These are phyloP conservation scores for Habrosyne pyritoides DNA, from an alignment of 2,888 invertebrate genomes.

Conservation along the genomic window DNA sequence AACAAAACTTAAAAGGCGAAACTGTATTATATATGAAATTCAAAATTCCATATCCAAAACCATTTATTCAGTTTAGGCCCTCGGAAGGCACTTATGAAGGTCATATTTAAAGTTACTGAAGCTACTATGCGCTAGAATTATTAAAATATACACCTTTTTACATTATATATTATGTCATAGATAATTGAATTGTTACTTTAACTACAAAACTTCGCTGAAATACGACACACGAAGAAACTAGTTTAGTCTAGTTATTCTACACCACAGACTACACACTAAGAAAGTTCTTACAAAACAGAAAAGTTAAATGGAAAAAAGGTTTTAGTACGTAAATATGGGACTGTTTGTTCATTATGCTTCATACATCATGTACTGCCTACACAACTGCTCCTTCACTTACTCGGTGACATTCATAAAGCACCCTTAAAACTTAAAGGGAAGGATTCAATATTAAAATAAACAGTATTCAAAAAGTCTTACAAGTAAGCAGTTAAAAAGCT, in stretches of 20 bases:
- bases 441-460: background rate
- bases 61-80: too few species aligned
- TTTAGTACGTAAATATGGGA: background rate
- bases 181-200: background rate
- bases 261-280: background rate
- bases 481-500: conserved; percentile 26
- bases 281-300: background rate
- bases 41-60: too few species aligned
- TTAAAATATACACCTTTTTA: background rate
- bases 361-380: too few species aligned
- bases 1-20: too few species aligned
- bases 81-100: too few species aligned
- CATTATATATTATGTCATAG: background rate
- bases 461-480: conserved; percentile 11
- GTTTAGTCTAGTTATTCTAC: background rate
- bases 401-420: background rate
- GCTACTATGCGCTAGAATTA: background rate
- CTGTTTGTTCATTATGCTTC: too few species aligned
- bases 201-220: background rate
- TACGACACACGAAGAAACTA: background rate
- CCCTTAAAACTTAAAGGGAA: background rate
- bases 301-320: background rate
- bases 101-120: too few species aligned
- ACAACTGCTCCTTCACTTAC: too few species aligned
- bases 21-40: too few species aligned